Evolutionary conservation across 2,797 vertebrate genomes (phyloP), one percentile per base, ranked within the genome.

Genomic region (Chelmon rostratus): DNA sequence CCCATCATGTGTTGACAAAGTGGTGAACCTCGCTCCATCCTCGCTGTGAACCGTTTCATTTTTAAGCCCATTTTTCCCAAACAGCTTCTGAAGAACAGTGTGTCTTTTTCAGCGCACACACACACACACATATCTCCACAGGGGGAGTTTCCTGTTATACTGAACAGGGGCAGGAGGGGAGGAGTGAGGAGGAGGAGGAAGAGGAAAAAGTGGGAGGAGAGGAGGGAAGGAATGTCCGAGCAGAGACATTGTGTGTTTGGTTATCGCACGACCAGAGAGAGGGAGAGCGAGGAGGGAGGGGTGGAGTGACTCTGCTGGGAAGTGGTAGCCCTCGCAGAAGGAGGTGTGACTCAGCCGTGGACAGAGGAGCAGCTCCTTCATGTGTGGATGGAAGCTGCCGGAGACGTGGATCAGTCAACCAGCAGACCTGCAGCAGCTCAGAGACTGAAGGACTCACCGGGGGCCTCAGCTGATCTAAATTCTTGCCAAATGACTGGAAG

Each of bases 141-240:
- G 54, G 78, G 78, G 69, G 75, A 77, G 87, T 86, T 90, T 91
- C 89, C 86, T 90, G 90, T 88, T 76, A 5, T 19, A 49, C 47
- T 13, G 62, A 61, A 73, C 66, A 52, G 77, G 11, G 69, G 40
- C n/a, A 65, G 56, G 67, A 64, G 52, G 66, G 81, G 82, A 73
- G 84, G 81, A 69, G 83, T 58, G 76, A 84, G 74, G 75, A 81
- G 40, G 68, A 42, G 28, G 42, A 52, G 82, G 83, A 81, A 73
- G 71, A 79, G 70, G 73, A 40, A 47, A 65, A 66, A 80, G 77
- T 64, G 74, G 84, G 83, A 84, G 87, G 79, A 68, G 79, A 83
- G 49, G 42, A 78, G 73, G 18, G 61, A 47, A 85, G 89, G 90
- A 91, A 92, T 91, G 91, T 83, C 87, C 2, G 2, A 79, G 78